These are phyloP conservation scores for Grus americana DNA, from an alignment of 2,113 vertebrate genomes.

Conservation along the genomic window DNA sequence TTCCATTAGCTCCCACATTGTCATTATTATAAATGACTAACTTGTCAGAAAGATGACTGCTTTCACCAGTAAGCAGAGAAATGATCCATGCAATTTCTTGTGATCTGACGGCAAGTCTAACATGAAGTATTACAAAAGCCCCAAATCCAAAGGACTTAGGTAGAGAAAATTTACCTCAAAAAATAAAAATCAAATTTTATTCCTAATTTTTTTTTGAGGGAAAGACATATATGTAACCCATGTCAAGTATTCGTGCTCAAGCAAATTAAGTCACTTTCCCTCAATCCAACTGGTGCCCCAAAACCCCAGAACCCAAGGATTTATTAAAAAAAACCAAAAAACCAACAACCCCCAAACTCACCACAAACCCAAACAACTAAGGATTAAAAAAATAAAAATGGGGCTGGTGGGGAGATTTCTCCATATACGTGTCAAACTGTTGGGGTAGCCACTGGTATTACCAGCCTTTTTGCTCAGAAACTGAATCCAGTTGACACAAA, in stretches of 20 bases:
- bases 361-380: too few species aligned
- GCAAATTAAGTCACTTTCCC: background rate
- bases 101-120: background rate
- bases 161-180: background rate
- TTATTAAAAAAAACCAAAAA: background rate
- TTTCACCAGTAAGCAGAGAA: background rate
- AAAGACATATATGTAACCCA: background rate
- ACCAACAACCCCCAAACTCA: background rate
- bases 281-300: background rate
- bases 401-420: background rate
- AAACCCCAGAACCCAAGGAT: background rate
- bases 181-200: background rate
- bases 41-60: background rate
- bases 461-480: background rate
- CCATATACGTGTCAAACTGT: background rate
- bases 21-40: background rate
- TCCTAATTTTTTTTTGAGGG: background rate
- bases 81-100: background rate
- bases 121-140: background rate
- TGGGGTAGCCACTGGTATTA: background rate
- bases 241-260: background rate
- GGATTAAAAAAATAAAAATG: too few species aligned
- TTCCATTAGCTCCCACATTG: constrained; percentile 30
- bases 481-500: background rate
- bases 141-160: background rate